Percentiles rank a stretch among this genome's conserved stretches.
Conservation (phyloP, 1,140 invertebrate species). For the Halictus rubicundus region DNA sequence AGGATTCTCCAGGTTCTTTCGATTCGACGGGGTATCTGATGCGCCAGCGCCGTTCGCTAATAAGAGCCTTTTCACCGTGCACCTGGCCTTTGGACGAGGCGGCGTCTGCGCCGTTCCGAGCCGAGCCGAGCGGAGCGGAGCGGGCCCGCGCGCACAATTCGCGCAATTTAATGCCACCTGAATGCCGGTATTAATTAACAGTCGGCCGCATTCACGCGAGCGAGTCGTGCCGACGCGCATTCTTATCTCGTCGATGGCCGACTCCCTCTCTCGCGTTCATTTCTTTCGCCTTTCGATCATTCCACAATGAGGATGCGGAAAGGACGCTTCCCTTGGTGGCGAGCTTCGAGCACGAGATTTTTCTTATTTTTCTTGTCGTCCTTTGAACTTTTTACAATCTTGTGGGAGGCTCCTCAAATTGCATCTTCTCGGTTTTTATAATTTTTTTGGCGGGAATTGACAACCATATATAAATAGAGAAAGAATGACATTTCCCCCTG, state of each 20-base stretch:
- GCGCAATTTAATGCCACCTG: slow-evolving; percentile 66
- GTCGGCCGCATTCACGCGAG: slow-evolving; percentile 56
- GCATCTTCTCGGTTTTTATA: too few relatives aligned
- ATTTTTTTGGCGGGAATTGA: too few relatives aligned
- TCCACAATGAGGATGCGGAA: too few relatives aligned
- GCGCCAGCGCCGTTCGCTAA: slow-evolving; percentile 58
- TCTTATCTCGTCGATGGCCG: slow-evolving; percentile 41
- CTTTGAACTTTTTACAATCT: too few relatives aligned
- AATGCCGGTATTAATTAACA: slow-evolving; percentile 71
- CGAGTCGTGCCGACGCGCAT: slow-evolving; percentile 40
- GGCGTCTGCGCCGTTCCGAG: slow-evolving; percentile 7
- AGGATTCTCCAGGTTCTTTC: slow-evolving; percentile 41
- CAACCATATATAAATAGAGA: too few relatives aligned
- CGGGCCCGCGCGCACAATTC: slow-evolving; percentile 53
- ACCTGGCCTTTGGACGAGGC: slow-evolving; percentile 58
- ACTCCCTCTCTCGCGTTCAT: background rate
- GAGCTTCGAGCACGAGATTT: background rate
- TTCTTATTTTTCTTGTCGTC: background rate
- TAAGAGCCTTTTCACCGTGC: slow-evolving; percentile 66
- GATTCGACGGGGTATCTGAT: slow-evolving; percentile 32
- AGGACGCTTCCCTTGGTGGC: background rate
- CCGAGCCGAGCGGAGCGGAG: too few relatives aligned
- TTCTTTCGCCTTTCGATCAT: background rate
- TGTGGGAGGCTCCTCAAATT: too few relatives aligned
- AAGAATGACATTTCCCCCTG: too few relatives aligned